Evolutionary conservation across 2,888 invertebrate species (phyloP), one percentile per base, ranked within the genome.

Genomic region (Melinaea menophilus): DNA sequence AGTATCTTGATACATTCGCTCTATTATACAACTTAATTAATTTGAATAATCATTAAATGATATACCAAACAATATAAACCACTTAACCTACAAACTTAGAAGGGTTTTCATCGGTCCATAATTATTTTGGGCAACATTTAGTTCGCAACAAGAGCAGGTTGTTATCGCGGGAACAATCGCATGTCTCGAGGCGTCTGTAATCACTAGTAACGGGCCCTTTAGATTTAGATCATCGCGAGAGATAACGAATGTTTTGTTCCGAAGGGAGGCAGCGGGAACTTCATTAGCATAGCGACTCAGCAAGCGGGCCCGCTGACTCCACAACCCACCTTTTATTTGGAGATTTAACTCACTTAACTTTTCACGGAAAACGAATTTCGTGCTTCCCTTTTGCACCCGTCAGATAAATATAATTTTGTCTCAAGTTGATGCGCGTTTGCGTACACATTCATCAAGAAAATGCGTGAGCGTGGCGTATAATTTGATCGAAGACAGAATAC

Each of bases 261-360:
- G 65, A 61, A 66, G 66, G 64, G 65, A 73, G 76, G 79, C 72
- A 76, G 74, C 62, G 64, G 73, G 75, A 76, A 78, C 79, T 79
- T 81, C 83, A 85, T 86, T 86, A 83, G 76, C 84, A 84, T 83
- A 82, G 79, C 78, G 71, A 79, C 78, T 83, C 84, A 82, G 83
- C 84, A 80, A 71, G 73, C 73, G 70, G 63, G 61, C 55, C 75
- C 78, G 88, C 82, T 82, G 84, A 86, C 82, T 82, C 75, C 72
- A 74, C 83, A 79, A 75, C 81, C 78, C 78, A 88, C 87, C 86
- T 88, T 86, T 86, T 88, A 88, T 87, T 86, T 84, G 82, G 79
- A 80, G 85, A 85, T 86, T 90, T 88, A 85, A 89, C 87, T 87
- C 84, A 84, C 81, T 88, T 86, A 85, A 83, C 82, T 84, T 86